phyloP scores from a whole-genome alignment of 1,140 invertebrate genomes.

The Arctopsyche grandis region DNA sequence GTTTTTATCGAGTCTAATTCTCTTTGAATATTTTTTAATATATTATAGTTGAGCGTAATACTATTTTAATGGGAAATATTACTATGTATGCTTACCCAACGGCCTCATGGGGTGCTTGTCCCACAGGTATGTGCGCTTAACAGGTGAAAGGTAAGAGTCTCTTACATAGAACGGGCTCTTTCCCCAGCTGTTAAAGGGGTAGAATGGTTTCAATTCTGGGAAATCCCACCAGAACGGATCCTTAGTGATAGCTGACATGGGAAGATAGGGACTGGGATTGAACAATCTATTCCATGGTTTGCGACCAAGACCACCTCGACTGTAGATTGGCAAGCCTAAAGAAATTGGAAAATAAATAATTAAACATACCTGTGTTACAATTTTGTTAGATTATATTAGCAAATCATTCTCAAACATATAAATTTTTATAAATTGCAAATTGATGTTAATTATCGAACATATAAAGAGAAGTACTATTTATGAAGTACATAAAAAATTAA shows the following conservation, averaged over 20 bases:
- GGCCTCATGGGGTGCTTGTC: slow-evolving; percentile 88
- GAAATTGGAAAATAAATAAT: not conserved
- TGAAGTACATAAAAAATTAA: too few relatives aligned
- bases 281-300: slow-evolving; percentile 79
- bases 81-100: slow-evolving; percentile 68
- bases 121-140: slow-evolving; percentile 90
- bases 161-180: slow-evolving; percentile 81
- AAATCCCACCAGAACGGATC: slow-evolving; percentile 89
- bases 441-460: too few relatives aligned
- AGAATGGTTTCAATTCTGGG: slow-evolving; percentile 79
- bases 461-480: too few relatives aligned
- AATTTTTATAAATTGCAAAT: too few relatives aligned
- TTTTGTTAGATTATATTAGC: not conserved
- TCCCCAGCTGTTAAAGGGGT: slow-evolving; percentile 70
- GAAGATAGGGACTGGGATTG: slow-evolving; percentile 79
- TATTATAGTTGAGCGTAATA: too few relatives aligned
- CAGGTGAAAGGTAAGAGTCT: slow-evolving; percentile 86
- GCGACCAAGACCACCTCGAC: slow-evolving; percentile 67
- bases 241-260: slow-evolving; percentile 80
- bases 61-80: too few relatives aligned
- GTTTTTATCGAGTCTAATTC: too few relatives aligned
- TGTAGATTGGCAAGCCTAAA: slow-evolving; percentile 74
- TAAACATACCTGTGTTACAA: not conserved
- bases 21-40: too few relatives aligned
- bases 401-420: too few relatives aligned